Conservation (phyloP, 2,888 invertebrate species). For the Elmis aenea region DNA sequence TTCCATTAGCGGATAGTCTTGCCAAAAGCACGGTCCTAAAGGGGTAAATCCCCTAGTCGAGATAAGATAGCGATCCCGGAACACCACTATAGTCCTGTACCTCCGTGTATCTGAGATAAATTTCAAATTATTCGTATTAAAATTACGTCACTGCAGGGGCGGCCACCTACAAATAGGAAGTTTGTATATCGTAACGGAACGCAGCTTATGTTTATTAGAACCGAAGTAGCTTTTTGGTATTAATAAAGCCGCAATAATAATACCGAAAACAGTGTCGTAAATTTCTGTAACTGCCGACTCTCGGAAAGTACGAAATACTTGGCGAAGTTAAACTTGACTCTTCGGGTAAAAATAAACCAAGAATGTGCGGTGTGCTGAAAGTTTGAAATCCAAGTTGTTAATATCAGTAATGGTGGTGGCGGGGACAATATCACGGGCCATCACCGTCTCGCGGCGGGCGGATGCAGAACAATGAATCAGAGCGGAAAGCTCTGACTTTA, state of each 20-base stretch:
- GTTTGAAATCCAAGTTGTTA: conserved; percentile 20
- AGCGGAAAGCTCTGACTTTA: conserved; percentile 22
- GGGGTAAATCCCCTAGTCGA: conserved; percentile 19
- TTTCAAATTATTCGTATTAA: conserved; percentile 21
- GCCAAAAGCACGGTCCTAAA: conserved; percentile 19
- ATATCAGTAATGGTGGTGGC: conserved; percentile 24
- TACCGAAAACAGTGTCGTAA: conserved; percentile 4
- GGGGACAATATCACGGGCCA: conserved; percentile 25
- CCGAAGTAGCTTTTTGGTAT: conserved; percentile 7
- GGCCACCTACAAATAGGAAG: conserved; percentile 6
- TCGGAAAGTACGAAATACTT: too few species aligned
- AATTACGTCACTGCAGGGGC: conserved; percentile 20
- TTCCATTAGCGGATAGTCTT: conserved; percentile 40
- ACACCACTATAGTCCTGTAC: conserved; percentile 11
- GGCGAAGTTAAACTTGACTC: conserved; percentile 12
- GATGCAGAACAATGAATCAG: conserved; percentile 25
- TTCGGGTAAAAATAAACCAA: conserved; percentile 19
- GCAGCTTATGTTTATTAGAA: conserved; percentile 12
- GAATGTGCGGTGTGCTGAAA: conserved; percentile 13
- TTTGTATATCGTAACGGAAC: conserved; percentile 5
- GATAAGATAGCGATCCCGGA: conserved; percentile 19
- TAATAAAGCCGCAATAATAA: conserved; percentile 6
- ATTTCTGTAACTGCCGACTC: conserved; percentile 1
- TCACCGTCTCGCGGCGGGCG: conserved; percentile 19
- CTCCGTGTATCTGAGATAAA: conserved; percentile 9